Evolutionary conservation across 2,113 vertebrate genomes (phyloP).

Genomic region (Gnathonemus echidnorhynchus): DNA sequence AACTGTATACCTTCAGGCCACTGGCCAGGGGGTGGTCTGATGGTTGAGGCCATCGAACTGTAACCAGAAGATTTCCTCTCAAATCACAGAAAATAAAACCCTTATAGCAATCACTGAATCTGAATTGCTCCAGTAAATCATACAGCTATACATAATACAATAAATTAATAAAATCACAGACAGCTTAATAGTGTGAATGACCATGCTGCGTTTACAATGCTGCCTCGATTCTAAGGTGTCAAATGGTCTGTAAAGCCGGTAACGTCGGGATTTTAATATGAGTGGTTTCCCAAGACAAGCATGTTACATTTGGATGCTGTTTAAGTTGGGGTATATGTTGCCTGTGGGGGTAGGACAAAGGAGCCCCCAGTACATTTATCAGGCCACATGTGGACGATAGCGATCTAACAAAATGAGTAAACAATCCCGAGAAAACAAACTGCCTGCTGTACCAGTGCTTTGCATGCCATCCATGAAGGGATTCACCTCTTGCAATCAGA

Average conservation of each 20-base stretch:
- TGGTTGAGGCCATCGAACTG: background rate
- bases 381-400: constrained; percentile 25
- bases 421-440: constrained; percentile 28
- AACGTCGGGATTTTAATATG: background rate
- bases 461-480: constrained; percentile 17
- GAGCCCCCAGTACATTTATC: constrained; percentile 1
- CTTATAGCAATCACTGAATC: background rate
- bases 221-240: background rate
- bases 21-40: background rate
- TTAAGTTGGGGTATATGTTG: background rate
- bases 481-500: constrained; percentile 38
- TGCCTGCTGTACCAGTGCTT: constrained; percentile 21
- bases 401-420: constrained; percentile 27
- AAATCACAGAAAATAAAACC: background rate
- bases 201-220: background rate
- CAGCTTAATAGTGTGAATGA: background rate
- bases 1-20: background rate
- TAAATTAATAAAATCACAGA: background rate
- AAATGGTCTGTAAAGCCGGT: background rate
- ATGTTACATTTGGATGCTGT: background rate
- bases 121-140: background rate
- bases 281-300: background rate
- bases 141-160: background rate
- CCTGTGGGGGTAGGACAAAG: background rate
- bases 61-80: background rate